Base-by-base conservation (phyloP, 2,888 invertebrate genomes). In the Pegoplata infirma region DNA sequence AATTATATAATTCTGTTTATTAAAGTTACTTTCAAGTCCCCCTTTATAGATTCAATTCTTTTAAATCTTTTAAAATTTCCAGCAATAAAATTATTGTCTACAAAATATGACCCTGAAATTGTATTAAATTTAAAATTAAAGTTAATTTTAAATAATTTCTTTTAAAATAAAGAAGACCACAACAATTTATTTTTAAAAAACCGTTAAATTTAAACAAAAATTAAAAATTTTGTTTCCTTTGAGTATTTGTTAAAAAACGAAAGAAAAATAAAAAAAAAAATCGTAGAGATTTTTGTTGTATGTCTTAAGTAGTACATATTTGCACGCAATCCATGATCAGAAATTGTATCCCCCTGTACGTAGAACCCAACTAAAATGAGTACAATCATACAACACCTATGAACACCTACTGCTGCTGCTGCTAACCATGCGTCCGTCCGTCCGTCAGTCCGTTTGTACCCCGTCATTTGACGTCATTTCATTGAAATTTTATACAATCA, bases 81-180 rank as follows among this genome's bases (percentile, higher is more conserved):
- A n/a, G n/a, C n/a, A n/a, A n/a, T n/a, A n/a, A n/a, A n/a, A n/a
- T n/a, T n/a, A n/a, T n/a, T n/a, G n/a, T n/a, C n/a, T 5, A 28
- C 21, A 51, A 59, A 6, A 28, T 25, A 25, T 74, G 78, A 79
- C 78, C 78, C 74, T 74, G 78, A 78, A 78, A 66, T 73, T 55
- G 23, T 55, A 66, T 69, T 59, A 28, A 66, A 69, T 69, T 59
- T 55, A 44, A 78, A 78, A 78, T 74, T 79, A 69, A 71, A 79
- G 40, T 44, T 74, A 79, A 79, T 74, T 79, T 79, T 51, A 58
- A 59, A 59, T 64, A 58, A 71, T 59, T 71, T 71, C n/a, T 44
- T 64, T 58, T 8, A 44, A 51, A 53, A 46, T 5, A 59, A 21
- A 56, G 32, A 51, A 25, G 14, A 46, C 32, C 58, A 63, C 10